Percentiles rank a stretch among this genome's conserved stretches.
Conservation (phyloP, 1,140 invertebrate genomes). For the Macrosteles quadrilineatus region DNA sequence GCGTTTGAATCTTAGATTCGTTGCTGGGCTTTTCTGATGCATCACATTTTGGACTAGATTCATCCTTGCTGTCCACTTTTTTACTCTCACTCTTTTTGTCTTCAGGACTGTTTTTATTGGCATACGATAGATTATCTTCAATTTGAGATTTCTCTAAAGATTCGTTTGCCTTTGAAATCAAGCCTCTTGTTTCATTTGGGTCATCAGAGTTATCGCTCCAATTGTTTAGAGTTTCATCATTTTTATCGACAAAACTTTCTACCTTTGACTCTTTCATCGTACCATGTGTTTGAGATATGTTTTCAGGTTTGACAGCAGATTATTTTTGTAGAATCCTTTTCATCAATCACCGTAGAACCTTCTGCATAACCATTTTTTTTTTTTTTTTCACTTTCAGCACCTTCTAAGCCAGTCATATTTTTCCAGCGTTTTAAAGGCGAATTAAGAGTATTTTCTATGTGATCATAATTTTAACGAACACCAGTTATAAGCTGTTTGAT, state of each 20-base stretch:
- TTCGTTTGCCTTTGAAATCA: not conserved
- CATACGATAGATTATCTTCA: not conserved
- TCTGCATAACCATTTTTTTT: not conserved
- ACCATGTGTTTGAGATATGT: too few species aligned
- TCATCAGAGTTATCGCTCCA: not conserved
- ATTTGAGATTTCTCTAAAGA: not conserved
- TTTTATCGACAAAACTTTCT: not conserved
- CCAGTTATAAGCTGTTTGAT: too few species aligned
- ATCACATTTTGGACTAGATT: too few species aligned
- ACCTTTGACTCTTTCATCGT: too few species aligned
- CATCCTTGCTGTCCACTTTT: too few species aligned
- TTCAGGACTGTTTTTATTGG: not conserved
- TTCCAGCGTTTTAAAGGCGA: not conserved
- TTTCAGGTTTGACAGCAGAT: too few species aligned
- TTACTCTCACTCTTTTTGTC: not conserved
- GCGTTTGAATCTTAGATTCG: too few species aligned
- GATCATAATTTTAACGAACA: not conserved
- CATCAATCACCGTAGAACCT: not conserved
- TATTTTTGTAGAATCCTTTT: not conserved
- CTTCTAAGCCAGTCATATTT: not conserved
- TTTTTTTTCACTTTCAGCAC: too few species aligned
- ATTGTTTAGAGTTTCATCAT: too few species aligned
- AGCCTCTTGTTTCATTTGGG: not conserved
- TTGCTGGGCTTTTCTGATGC: too few species aligned
- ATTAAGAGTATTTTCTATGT: not conserved